Base-by-base conservation (phyloP, 2,888 invertebrate species). In the Microctonus aethiopoides region DNA sequence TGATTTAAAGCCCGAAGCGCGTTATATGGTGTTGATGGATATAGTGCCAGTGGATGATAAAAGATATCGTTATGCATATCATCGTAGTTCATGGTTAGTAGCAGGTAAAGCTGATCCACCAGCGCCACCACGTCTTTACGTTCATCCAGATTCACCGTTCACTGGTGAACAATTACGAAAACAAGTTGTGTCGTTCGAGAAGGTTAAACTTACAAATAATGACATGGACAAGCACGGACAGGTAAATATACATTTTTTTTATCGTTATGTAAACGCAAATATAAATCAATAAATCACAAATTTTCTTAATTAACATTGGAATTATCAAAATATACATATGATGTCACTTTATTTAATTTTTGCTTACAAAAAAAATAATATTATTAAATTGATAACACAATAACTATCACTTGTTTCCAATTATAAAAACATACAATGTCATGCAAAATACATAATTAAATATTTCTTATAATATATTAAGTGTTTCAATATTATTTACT, bases 171-270 rank as follows among this genome's bases (percentile, higher is more conserved):
- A 93, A 82, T 90, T 94, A 65, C 88, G 91, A 79, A 93, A 93
- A 81, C 93, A 94, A 85, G 92, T 93, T 74, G 92, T 95, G 71
- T 93, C 93, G 51, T 94, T 94, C 87, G 94, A 94, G 86, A 95
- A 94, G 87, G 92, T 94, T 80, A 95, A 94, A 84, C 89, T 94
- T 71, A 95, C 94, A 79, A 95, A 94, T 87, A 94, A 94, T 87
- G 94, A 94, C 87, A 91, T 94, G 90, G 93, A 93, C 84, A 92
- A 92, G 81, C 90, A 91, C 77, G 92, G 92, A 79, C 92, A 93
- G 88, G 93, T 93, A 84, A 89, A 89, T 59, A 60, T 11, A 41
- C 46, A 65, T 46, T 67, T 29, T n/a, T n/a, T 9, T 22, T 5
- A 22, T 13, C 5, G 26, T 24, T 7, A 13, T n/a, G 26, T 24